Evolutionary conservation across 2,888 invertebrate genomes (phyloP).

Genomic region (Chrysolina haemoptera): DNA sequence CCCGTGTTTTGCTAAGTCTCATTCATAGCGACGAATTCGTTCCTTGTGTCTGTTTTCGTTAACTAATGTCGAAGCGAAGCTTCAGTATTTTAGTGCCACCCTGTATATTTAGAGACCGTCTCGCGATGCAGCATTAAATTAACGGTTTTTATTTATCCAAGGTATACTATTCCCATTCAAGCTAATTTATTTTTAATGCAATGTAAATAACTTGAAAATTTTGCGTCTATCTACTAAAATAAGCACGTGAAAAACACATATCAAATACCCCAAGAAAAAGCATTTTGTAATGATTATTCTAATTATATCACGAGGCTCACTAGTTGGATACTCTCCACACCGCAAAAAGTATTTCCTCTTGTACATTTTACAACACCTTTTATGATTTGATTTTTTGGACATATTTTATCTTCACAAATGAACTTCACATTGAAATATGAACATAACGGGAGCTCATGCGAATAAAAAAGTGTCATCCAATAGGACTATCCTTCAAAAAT

Average conservation of each 20-base stretch:
- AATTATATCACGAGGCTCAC: conserved; percentile 23
- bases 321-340: conserved; percentile 26
- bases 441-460: too few species aligned
- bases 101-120: not conserved
- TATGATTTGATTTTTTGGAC: not conserved
- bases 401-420: too few species aligned
- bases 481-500: too few species aligned
- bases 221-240: conserved; percentile 16
- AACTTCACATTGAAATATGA: too few species aligned
- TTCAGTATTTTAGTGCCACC: not conserved
- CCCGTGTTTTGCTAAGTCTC: too few species aligned
- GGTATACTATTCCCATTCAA: not conserved
- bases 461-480: too few species aligned
- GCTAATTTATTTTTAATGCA: conserved; percentile 22
- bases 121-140: not conserved
- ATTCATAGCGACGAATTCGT: too few species aligned
- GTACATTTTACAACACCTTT: not conserved
- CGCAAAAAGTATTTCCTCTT: not conserved
- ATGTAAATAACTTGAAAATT: conserved; percentile 18
- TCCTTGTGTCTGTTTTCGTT: not conserved
- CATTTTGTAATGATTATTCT: conserved; percentile 18
- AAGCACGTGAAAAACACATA: conserved; percentile 20
- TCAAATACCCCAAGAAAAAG: not conserved
- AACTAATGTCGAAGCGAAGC: not conserved
- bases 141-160: conserved; percentile 9